Conservation (phyloP, 2,888 invertebrate species). For the Pyrgus malvae region DNA sequence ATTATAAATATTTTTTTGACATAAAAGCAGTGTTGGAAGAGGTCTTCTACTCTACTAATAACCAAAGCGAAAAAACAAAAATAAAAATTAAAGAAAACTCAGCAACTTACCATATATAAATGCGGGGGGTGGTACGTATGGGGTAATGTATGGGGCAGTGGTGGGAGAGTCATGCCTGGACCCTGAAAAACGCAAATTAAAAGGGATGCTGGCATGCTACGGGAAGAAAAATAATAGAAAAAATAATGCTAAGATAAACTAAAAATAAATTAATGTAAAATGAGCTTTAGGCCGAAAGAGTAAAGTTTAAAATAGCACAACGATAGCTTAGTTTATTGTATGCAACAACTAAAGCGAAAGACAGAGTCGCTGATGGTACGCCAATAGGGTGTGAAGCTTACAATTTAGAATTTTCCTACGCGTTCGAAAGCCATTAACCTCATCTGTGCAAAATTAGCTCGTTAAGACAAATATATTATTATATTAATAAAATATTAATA, state of each 20-base stretch:
- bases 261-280: conserved; percentile 28
- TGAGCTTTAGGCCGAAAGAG: conserved; percentile 4
- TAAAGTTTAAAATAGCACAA: conserved; percentile 15
- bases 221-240: conserved; percentile 52
- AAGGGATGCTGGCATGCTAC: conserved; percentile 70
- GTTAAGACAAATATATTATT: conserved; percentile 6
- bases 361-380: conserved; percentile 24
- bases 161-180: conserved; percentile 77
- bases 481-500: conserved; percentile 1
- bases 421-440: conserved; percentile 5
- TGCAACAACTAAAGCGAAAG: conserved; percentile 39
- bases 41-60: conserved; percentile 16
- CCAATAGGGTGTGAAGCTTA: conserved; percentile 19
- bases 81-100: conserved; percentile 39
- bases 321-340: conserved; percentile 13
- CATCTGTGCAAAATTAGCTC: conserved; percentile 21
- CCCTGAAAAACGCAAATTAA: conserved; percentile 78
- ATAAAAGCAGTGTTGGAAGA: conserved; percentile 11
- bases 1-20: not conserved
- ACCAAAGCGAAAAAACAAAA: conserved; percentile 36
- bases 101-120: conserved; percentile 78
- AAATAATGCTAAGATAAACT: not conserved
- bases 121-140: conserved; percentile 81
- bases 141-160: conserved; percentile 79
- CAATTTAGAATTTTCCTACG: conserved; percentile 12